Evolutionary conservation across 1,140 invertebrate genomes (phyloP), one percentile per base, ranked within the genome.

Genomic region (Scaptomyza graminum): DNA sequence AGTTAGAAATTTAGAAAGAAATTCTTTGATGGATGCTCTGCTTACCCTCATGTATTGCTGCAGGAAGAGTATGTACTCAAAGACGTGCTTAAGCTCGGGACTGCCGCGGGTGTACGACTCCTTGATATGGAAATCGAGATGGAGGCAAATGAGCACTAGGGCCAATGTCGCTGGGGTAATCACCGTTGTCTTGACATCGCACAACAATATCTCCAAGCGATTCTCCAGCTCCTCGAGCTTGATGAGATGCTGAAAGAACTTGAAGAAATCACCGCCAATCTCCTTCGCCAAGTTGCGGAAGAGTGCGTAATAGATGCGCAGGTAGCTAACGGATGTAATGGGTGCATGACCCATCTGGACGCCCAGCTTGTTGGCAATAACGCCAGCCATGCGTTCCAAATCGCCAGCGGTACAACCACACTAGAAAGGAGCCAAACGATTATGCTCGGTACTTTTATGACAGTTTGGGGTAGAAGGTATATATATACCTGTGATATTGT

Each of bases 371-470:
- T 94, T 94, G 25, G 91, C 92, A 75, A 96, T 94, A 44, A 96
- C 94, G 39, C 93, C 93, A 37, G 95, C 95, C 95, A 96, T 96
- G 62, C 96, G 94, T 25, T 93, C 92, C 59, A 96, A 93, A 92
- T 96, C 95, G 74, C 95, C 94, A 43, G 93, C 93, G 43, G 95
- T 96, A 92, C 95, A 96, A 89, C 95, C 95, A 80, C 95, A 95
- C 91, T 96, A 94, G 94, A 34, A 34, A 0, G 9, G 7, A 34
- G 9, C 1, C 11, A 37, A 0, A 5, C 1, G 18, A n/a, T 37
- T 18, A 13, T 37, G 28, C 16, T n/a, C 15, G 18, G 1, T 16
- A 18, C 31, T 37, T 39, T 34, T 46, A 22, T 9, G 12, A n/a
- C 1, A 5, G 5, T 2, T 3, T 34, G 1, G 6, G 11, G 25